phyloP scores from a whole-genome alignment of 2,113 vertebrate genomes.

The Barnardius zonarius region DNA sequence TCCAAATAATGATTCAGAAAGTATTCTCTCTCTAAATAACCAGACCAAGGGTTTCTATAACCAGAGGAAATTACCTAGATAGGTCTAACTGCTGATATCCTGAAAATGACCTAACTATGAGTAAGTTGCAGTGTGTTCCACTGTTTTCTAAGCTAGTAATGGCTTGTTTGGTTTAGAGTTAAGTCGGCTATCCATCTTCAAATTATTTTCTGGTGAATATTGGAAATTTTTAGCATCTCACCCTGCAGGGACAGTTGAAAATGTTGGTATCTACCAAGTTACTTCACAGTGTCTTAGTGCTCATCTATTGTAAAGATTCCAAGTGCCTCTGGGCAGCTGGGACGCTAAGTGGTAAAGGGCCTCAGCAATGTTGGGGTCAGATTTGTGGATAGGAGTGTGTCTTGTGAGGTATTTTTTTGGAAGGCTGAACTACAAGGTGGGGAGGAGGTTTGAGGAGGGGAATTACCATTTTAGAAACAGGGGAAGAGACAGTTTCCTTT shows the following conservation, averaged over 20 bases:
- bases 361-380: not conserved
- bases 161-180: not conserved
- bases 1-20: not conserved
- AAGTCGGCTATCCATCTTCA: not conserved
- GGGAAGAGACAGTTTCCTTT: not conserved
- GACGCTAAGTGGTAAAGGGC: not conserved
- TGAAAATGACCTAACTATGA: not conserved
- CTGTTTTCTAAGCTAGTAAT: not conserved
- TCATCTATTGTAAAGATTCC: not conserved
- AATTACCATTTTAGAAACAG: not conserved
- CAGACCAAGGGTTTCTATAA: not conserved
- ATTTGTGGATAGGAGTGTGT: not conserved
- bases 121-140: not conserved
- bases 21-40: not conserved
- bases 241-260: not conserved
- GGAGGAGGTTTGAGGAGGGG: not conserved
- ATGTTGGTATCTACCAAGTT: not conserved
- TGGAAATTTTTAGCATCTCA: not conserved
- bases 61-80: not conserved
- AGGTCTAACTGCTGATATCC: not conserved
- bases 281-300: not conserved
- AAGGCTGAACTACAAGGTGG: not conserved
- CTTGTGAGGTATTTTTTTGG: not conserved
- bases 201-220: not conserved
- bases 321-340: not conserved